phyloP scores from a whole-genome alignment of 2,797 vertebrate genomes.

The Gymnoscopelus microlampas region DNA sequence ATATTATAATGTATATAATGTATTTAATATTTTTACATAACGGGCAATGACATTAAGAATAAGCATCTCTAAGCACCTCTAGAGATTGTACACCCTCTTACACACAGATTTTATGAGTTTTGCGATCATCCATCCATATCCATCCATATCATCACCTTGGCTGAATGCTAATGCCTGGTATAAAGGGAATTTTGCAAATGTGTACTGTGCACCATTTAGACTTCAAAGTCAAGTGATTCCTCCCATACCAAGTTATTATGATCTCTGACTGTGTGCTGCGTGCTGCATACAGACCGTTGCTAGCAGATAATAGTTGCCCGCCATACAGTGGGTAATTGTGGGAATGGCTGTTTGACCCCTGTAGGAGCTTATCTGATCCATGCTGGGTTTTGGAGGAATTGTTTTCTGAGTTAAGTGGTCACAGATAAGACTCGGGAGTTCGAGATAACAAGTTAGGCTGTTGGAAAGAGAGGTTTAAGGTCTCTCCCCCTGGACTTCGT shows the following conservation, averaged over 20 bases:
- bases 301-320: conserved; percentile 36
- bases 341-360: conserved; percentile 12
- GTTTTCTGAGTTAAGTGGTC: conserved; percentile 35
- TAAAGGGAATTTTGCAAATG: background rate
- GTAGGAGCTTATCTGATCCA: conserved; percentile 30
- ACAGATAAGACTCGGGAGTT: conserved; percentile 29
- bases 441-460: conserved; percentile 2
- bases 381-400: conserved; percentile 30
- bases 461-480: conserved; percentile 21
- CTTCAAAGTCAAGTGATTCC: conserved; percentile 31
- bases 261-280: conserved; percentile 22
- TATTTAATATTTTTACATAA: background rate
- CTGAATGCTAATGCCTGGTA: too few species aligned
- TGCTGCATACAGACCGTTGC: background rate
- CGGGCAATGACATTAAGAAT: background rate
- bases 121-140: too few species aligned
- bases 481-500: background rate
- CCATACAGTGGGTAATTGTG: conserved; percentile 30
- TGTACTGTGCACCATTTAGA: conserved; percentile 3
- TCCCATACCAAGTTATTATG: conserved; percentile 26
- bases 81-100: too few species aligned
- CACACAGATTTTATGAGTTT: too few species aligned
- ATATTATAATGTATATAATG: background rate
- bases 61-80: too few species aligned
- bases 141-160: too few species aligned